These are phyloP conservation scores for Mormyrus proboscirostris DNA, from an alignment of 2,797 vertebrate species.

Conservation along the genomic window DNA sequence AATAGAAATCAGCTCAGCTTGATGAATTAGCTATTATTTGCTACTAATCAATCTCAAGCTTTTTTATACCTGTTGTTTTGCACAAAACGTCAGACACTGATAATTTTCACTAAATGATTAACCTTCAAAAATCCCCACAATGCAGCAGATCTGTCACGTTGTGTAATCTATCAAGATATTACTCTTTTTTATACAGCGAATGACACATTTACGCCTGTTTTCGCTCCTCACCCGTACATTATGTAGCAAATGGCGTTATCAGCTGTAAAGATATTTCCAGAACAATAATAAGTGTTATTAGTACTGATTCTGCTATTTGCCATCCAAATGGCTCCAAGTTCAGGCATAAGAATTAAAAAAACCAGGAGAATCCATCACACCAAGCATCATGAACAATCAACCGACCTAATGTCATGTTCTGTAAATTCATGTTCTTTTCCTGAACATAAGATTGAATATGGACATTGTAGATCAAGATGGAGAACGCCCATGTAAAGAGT, in stretches of 20 bases:
- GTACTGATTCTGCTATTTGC: neutral
- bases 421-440: neutral
- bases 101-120: constrained; percentile 6
- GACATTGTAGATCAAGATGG: constrained; percentile 6
- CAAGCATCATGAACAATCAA: neutral
- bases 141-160: neutral
- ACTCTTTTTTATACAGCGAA: neutral
- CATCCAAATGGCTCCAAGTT: neutral
- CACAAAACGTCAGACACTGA: neutral
- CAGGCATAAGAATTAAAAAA: neutral
- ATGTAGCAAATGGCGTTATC: neutral
- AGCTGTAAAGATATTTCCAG: neutral
- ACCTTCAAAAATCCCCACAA: constrained; percentile 1
- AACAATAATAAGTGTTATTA: constrained; percentile 6
- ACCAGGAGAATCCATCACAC: neutral
- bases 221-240: neutral
- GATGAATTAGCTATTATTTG: neutral
- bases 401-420: neutral
- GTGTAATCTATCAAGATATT: neutral
- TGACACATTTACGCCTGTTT: neutral
- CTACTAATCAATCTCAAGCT: neutral
- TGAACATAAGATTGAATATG: neutral
- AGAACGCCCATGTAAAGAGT: neutral
- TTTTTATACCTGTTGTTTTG: constrained; percentile 5
- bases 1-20: neutral